Conservation (phyloP, 2,888 invertebrate genomes). For the Microchrysa polita region DNA sequence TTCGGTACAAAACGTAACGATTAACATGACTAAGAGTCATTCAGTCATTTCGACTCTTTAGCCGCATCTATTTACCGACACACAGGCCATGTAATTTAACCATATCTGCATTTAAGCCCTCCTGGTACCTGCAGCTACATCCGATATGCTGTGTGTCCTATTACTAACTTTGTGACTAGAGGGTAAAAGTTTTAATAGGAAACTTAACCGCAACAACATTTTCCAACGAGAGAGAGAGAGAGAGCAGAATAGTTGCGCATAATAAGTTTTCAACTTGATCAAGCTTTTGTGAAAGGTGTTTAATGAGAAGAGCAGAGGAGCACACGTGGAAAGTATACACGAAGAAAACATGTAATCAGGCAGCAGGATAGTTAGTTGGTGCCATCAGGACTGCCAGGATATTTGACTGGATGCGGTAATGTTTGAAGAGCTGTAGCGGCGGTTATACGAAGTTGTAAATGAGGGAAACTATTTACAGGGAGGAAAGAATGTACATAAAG, state of each 20-base stretch:
- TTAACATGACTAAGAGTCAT: slow-evolving; percentile 3
- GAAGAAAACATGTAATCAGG: slow-evolving; percentile 8
- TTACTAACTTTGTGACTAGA: too few species aligned
- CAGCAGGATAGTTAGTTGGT: too few species aligned
- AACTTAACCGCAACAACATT: slow-evolving; percentile 36
- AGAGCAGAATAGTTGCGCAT: slow-evolving; percentile 23
- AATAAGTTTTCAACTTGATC: slow-evolving; percentile 34
- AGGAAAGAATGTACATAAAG: too few species aligned
- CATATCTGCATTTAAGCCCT: slow-evolving; percentile 13
- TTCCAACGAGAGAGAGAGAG: too few species aligned
- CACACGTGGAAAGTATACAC: background rate
- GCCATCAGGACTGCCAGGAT: too few species aligned
- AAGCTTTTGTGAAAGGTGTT: slow-evolving; percentile 21
- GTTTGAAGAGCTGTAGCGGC: too few species aligned
- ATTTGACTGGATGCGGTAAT: too few species aligned
- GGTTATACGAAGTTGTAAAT: too few species aligned
- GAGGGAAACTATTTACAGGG: too few species aligned
- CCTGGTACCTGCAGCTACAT: background rate
- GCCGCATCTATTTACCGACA: background rate
- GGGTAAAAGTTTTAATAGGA: slow-evolving; percentile 37
- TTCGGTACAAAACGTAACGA: slow-evolving; percentile 15
- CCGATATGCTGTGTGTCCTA: too few species aligned
- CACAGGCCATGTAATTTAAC: background rate
- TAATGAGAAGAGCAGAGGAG: too few species aligned
- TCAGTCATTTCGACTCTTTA: background rate